Evolutionary conservation across 2,113 vertebrate genomes (phyloP).

Genomic region (Cephalopholis sonnerati): DNA sequence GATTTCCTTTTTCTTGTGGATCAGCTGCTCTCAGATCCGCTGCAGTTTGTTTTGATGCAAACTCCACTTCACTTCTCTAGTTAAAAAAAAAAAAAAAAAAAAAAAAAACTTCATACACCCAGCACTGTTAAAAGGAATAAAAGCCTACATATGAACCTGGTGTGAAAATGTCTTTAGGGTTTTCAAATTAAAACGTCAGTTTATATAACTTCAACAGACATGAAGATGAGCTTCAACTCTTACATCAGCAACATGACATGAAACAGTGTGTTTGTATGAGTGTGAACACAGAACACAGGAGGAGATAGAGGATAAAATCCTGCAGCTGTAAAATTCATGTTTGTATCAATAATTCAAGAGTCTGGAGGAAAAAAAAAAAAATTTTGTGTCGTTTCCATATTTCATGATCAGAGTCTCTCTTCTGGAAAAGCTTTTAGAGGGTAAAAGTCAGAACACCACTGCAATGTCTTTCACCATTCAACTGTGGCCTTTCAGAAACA

Average conservation of each 20-base stretch:
- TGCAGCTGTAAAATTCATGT: slow-evolving; percentile 20
- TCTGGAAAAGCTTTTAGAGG: slow-evolving; percentile 39
- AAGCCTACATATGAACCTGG: not conserved
- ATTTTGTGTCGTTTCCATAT: slow-evolving; percentile 31
- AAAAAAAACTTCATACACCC: no score
- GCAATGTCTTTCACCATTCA: not conserved
- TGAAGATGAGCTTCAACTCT: no score
- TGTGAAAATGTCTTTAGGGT: not conserved
- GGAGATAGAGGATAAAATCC: not conserved
- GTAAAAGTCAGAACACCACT: slow-evolving; percentile 3
- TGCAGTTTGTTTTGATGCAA: no score
- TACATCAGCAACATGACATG: not conserved
- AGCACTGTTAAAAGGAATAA: no score
- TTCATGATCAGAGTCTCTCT: slow-evolving; percentile 24
- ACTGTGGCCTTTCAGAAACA: not conserved
- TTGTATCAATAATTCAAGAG: slow-evolving; percentile 48
- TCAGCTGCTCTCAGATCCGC: no score
- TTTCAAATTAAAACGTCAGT: not conserved
- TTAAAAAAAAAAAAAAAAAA: no score
- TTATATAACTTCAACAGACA: not conserved
- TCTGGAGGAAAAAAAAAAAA: not conserved
- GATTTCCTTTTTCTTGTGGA: no score
- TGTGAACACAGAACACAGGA: not conserved
- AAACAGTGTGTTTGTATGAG: not conserved
- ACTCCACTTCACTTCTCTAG: no score